A percentile compares a stretch with the other conserved stretches of the same genome.
Evolutionary conservation across 2,888 invertebrate genomes (phyloP).

Genomic region (Nephrotoma guestfalica): DNA sequence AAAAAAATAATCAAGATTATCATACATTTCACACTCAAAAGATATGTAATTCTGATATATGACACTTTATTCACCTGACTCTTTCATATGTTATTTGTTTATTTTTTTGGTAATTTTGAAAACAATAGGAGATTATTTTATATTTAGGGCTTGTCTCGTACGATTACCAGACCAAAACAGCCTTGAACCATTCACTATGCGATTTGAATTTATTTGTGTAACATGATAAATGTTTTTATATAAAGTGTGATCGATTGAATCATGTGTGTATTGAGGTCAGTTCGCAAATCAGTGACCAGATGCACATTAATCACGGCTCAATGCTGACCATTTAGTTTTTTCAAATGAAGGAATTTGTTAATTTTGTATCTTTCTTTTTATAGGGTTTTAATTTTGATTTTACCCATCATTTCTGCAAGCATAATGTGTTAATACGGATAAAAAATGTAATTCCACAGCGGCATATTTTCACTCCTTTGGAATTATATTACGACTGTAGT

Average conservation of each 20-base stretch:
- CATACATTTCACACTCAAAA: not conserved
- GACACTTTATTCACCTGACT: not conserved
- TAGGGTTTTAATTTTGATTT: too few species aligned
- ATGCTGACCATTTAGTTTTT: too few species aligned
- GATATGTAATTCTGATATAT: not conserved
- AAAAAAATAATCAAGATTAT: not conserved
- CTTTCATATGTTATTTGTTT: not conserved
- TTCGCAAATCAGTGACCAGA: not conserved
- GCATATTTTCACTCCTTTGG: too few species aligned
- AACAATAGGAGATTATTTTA: not conserved
- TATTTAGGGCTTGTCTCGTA: not conserved
- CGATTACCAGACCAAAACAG: not conserved
- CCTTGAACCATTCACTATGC: not conserved
- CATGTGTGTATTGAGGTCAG: not conserved
- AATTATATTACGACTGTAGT: too few species aligned
- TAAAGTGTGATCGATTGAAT: not conserved
- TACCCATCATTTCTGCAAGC: too few species aligned
- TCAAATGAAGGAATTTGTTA: too few species aligned
- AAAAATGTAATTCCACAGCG: too few species aligned
- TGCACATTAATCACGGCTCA: too few species aligned
- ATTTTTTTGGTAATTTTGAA: not conserved
- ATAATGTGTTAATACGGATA: too few species aligned
- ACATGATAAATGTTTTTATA: not conserved
- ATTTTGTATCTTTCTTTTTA: too few species aligned
- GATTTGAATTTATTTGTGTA: not conserved